Conservation (phyloP, 2,888 invertebrate species). For the Drosophila mettleri region DNA sequence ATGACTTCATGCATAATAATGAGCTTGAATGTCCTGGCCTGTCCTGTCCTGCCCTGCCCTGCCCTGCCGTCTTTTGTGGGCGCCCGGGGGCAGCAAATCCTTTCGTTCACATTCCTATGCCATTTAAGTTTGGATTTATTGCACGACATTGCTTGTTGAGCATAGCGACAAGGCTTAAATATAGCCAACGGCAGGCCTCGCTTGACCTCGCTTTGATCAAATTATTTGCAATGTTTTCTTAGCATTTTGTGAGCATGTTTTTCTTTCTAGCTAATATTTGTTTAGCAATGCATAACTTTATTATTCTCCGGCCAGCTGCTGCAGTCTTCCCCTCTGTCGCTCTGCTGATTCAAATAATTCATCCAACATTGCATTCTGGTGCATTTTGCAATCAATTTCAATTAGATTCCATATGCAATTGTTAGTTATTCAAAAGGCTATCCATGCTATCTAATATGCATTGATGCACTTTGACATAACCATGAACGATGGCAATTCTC, state of each 20-base stretch:
- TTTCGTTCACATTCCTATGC: slow-evolving; percentile 48
- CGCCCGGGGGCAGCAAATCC: slow-evolving; percentile 49
- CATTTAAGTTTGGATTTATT: slow-evolving; percentile 71
- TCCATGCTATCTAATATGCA: slow-evolving; percentile 29
- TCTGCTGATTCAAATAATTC: slow-evolving; percentile 57
- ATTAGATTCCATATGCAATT: slow-evolving; percentile 57
- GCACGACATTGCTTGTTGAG: slow-evolving; percentile 57
- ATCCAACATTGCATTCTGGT: slow-evolving; percentile 32
- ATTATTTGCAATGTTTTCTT: slow-evolving; percentile 59
- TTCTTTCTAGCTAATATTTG: slow-evolving; percentile 55
- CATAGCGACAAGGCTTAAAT: slow-evolving; percentile 59
- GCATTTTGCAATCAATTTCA: slow-evolving; percentile 62
- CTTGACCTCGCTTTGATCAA: slow-evolving; percentile 44
- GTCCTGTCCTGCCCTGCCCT: slow-evolving; percentile 11
- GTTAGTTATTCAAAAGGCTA: slow-evolving; percentile 14
- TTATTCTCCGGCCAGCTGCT: slow-evolving; percentile 46
- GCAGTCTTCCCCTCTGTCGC: slow-evolving; percentile 27
- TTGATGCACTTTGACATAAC: slow-evolving; percentile 6
- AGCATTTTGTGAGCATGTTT: slow-evolving; percentile 55
- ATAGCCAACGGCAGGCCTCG: slow-evolving; percentile 53
- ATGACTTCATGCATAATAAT: slow-evolving; percentile 78
- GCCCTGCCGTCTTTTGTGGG: slow-evolving; percentile 2
- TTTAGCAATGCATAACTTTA: slow-evolving; percentile 59
- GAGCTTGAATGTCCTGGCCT: slow-evolving; percentile 49
- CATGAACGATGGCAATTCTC: slow-evolving; percentile 28